phyloP scores from a whole-genome alignment of 2,888 invertebrate species.

The Teleogryllus oceanicus region DNA sequence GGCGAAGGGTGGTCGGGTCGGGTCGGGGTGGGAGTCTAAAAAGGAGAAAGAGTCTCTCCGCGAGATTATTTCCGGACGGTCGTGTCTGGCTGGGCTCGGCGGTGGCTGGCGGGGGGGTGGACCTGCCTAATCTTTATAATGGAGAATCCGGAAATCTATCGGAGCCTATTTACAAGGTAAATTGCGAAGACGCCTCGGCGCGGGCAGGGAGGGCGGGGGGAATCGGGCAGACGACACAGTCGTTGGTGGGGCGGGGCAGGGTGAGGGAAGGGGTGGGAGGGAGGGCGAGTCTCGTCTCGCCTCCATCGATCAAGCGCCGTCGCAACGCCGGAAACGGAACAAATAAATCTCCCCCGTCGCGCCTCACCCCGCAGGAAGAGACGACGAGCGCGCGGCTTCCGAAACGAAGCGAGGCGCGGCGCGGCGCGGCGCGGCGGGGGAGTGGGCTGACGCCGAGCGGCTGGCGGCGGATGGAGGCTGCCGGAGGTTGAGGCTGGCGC shows the following conservation, averaged over 20 bases:
- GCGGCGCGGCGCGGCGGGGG: no score
- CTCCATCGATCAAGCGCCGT: background rate
- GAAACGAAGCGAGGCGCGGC: no score
- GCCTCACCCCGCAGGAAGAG: background rate
- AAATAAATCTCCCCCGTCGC: slow-evolving; percentile 3
- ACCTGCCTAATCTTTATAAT: background rate
- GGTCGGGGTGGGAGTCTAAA: background rate
- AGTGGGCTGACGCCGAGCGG: no score
- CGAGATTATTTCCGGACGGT: background rate
- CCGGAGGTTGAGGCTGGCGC: no score
- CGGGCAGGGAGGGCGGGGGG: no score
- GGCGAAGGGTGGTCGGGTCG: no score
- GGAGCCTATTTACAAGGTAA: slow-evolving; percentile 6
- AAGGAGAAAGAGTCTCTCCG: background rate
- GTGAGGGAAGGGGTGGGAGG: background rate
- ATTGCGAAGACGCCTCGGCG: background rate
- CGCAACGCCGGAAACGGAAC: background rate
- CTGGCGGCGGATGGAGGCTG: no score
- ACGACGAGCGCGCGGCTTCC: no score
- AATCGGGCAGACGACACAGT: background rate
- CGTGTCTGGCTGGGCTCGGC: background rate
- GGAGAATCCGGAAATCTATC: slow-evolving; percentile 18
- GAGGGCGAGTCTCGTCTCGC: background rate
- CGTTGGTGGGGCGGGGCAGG: background rate
- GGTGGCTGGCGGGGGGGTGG: background rate